Percentiles rank a stretch among this genome's conserved stretches.
These are phyloP conservation scores for Peromyscus leucopus DNA, from an alignment of 2,113 vertebrate genomes.

Conservation along the genomic window DNA sequence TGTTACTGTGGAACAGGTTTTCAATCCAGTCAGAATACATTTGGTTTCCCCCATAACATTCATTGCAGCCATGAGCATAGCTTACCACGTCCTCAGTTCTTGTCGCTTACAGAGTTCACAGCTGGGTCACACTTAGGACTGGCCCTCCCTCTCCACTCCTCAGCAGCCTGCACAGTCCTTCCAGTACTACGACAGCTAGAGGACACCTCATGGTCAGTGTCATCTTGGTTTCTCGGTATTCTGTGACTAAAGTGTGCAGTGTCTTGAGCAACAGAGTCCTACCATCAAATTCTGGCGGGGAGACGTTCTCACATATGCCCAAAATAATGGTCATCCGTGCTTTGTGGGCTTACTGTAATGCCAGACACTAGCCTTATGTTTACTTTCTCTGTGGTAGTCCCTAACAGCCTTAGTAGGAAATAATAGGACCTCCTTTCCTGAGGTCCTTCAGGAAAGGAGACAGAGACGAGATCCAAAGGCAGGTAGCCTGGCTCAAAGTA, in stretches of 20 bases:
- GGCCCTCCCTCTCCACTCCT: too few species aligned
- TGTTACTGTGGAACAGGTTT: not conserved
- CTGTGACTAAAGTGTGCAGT: not conserved
- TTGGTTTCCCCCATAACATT: not conserved
- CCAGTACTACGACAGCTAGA: not conserved
- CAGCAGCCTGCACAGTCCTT: too few species aligned
- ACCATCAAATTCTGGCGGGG: not conserved
- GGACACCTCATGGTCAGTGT: not conserved
- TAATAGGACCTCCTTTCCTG: not conserved
- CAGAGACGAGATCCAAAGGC: not conserved
- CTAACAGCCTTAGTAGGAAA: not conserved
- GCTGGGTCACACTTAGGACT: not conserved
- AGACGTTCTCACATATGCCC: not conserved
- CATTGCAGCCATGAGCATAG: too few species aligned
- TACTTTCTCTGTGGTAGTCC: not conserved
- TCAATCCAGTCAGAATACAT: not conserved
- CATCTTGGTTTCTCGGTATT: not conserved
- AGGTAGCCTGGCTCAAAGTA: not conserved
- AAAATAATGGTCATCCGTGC: conserved; percentile 46
- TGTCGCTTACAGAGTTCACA: not conserved
- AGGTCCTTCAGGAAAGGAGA: not conserved
- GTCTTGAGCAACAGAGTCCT: not conserved
- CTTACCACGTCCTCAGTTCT: too few species aligned
- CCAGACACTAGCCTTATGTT: not conserved
- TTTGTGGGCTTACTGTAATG: not conserved